A percentile compares a stretch with the other conserved stretches of the same genome.
These are phyloP conservation scores for Euclidia mi DNA, from an alignment of 2,888 invertebrate species.

Conservation along the genomic window DNA sequence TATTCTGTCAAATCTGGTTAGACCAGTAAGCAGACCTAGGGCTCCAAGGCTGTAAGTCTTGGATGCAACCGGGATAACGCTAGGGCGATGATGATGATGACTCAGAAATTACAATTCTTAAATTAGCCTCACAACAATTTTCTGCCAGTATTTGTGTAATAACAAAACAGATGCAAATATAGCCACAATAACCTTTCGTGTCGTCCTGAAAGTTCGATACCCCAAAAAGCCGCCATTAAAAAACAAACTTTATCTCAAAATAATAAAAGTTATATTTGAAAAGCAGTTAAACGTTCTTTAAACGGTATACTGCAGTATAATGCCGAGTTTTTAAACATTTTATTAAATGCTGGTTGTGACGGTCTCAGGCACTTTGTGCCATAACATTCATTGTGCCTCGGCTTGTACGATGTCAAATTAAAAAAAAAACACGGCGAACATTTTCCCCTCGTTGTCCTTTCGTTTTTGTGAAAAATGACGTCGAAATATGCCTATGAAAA, in stretches of 20 bases:
- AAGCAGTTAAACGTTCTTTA: slow-evolving; percentile 24
- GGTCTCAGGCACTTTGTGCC: slow-evolving; percentile 47
- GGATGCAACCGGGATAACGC: no score
- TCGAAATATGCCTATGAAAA: no score
- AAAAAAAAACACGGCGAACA: slow-evolving; percentile 32
- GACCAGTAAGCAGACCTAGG: no score
- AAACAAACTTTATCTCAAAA: slow-evolving; percentile 17
- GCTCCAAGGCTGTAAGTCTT: no score
- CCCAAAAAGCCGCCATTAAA: neutral
- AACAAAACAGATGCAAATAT: no score
- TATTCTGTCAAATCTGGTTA: no score
- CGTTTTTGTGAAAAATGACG: neutral
- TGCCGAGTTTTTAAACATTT: slow-evolving; percentile 46
- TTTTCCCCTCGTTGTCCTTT: slow-evolving; percentile 20
- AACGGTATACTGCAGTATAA: slow-evolving; percentile 32
- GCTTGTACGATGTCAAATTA: slow-evolving; percentile 42
- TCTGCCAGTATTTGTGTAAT: no score
- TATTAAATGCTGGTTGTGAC: slow-evolving; percentile 44
- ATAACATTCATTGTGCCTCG: slow-evolving; percentile 47
- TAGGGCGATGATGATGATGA: no score
- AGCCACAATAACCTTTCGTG: no score
- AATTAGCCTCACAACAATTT: no score
- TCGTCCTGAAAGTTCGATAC: no score
- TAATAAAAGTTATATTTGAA: slow-evolving; percentile 6
- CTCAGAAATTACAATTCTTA: no score